These are phyloP conservation scores for Ectemnius lituratus DNA, from an alignment of 2,888 invertebrate genomes.

Conservation along the genomic window DNA sequence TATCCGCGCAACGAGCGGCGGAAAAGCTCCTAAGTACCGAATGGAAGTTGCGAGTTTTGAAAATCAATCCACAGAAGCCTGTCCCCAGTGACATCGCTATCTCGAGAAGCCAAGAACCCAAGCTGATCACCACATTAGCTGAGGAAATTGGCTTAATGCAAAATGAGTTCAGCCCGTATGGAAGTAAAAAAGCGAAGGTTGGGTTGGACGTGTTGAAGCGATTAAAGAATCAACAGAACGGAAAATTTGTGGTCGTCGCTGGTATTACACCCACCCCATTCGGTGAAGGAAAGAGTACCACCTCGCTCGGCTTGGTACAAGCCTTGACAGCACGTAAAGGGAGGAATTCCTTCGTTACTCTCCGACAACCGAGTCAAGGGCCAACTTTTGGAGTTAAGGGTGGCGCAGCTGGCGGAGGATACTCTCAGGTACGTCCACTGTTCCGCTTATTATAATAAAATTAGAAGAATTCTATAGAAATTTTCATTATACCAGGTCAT, in stretches of 20 bases:
- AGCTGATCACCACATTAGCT: constrained; percentile 87
- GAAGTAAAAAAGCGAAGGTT: constrained; percentile 96
- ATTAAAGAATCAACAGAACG: constrained; percentile 83
- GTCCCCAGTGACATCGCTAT: constrained; percentile 97
- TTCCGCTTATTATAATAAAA: not conserved
- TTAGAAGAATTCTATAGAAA: not conserved
- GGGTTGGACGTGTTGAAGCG: constrained; percentile 89
- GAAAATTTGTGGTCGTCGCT: constrained; percentile 96
- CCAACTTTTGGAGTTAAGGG: constrained; percentile 99
- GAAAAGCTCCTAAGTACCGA: constrained; percentile 80
- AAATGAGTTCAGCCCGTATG: constrained; percentile 93
- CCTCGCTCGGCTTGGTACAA: constrained; percentile 94
- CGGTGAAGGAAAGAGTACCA: constrained; percentile 99
- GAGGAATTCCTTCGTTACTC: constrained; percentile 94
- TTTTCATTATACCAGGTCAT: constrained; percentile 83
- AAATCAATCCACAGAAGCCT: constrained; percentile 83
- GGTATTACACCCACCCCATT: constrained; percentile 99
- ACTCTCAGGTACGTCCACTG: constrained; percentile 85
- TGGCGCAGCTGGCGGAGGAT: constrained; percentile 99
- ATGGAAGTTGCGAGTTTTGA: constrained; percentile 87
- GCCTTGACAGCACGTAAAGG: constrained; percentile 91
- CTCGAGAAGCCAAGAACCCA: constrained; percentile 92
- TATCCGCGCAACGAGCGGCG: constrained; percentile 86
- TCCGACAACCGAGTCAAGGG: constrained; percentile 98
- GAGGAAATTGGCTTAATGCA: constrained; percentile 90